Evolutionary conservation across 1,140 invertebrate genomes (phyloP).

Genomic region (Platorchestia sp.): DNA sequence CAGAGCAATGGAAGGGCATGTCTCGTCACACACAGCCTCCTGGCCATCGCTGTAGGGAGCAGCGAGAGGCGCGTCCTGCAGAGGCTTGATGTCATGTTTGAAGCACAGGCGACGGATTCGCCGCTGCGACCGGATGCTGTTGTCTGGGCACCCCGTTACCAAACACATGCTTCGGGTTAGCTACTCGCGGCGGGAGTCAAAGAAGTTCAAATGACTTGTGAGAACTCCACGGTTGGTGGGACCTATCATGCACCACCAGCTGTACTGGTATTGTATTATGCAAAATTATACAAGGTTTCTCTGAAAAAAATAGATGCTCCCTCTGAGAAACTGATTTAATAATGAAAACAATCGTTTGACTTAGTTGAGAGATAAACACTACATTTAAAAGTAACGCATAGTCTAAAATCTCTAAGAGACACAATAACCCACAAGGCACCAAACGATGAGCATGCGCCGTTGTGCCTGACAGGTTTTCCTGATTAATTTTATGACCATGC

Average conservation of each 20-base stretch:
- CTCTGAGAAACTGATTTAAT: background rate
- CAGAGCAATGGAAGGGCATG: background rate
- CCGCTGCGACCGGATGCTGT: conserved; percentile 39
- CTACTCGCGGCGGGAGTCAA: background rate
- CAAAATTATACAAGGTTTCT: background rate
- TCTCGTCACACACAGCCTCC: conserved; percentile 10
- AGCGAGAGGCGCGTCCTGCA: background rate
- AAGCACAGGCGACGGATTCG: conserved; percentile 23
- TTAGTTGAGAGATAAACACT: background rate
- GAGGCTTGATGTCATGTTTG: conserved; percentile 12
- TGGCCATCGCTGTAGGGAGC: background rate
- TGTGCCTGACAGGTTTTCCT: background rate
- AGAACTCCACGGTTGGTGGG: background rate
- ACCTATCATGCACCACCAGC: background rate
- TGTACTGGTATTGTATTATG: background rate
- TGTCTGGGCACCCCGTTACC: conserved; percentile 35
- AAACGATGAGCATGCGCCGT: background rate
- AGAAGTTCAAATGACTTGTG: background rate
- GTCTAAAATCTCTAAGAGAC: background rate
- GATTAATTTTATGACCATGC: background rate
- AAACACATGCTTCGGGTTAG: background rate
- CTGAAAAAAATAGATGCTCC: background rate
- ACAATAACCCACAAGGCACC: background rate
- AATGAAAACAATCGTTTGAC: background rate
- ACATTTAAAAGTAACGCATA: background rate